Percentiles rank a stretch among this genome's conserved stretches.
These are phyloP conservation scores for Sander vitreus DNA, from an alignment of 2,113 vertebrate species.

Conservation along the genomic window DNA sequence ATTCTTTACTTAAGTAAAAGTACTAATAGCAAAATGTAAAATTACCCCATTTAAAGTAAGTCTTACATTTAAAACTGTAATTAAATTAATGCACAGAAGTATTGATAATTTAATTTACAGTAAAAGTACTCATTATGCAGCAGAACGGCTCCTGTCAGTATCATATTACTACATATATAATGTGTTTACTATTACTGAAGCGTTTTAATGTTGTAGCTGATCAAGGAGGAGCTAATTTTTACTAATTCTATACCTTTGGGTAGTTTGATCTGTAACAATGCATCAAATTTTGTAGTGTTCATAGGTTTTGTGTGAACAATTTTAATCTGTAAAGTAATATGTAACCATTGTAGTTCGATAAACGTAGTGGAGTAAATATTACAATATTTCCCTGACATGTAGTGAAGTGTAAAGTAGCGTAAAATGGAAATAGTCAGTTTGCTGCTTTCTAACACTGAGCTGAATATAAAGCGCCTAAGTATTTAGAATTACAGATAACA, in stretches of 20 bases:
- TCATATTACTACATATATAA: not conserved
- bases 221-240: too few relatives aligned
- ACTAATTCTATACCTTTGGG: not conserved
- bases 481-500: not conserved
- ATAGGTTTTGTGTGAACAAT: not conserved
- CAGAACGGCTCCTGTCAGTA: not conserved
- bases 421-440: too few relatives aligned
- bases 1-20: not conserved
- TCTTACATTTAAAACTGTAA: not conserved
- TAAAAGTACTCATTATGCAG: not conserved
- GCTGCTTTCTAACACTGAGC: not conserved
- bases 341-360: too few relatives aligned
- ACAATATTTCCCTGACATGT: too few relatives aligned
- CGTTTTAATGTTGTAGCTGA: not conserved
- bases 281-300: not conserved
- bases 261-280: not conserved
- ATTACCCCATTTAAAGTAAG: too few relatives aligned
- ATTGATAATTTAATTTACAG: not conserved
- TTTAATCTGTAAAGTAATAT: not conserved
- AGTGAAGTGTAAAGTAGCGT: too few relatives aligned
- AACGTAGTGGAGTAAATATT: too few relatives aligned
- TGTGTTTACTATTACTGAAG: not conserved
- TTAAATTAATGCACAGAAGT: not conserved
- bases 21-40: not conserved
- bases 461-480: not conserved